Percentiles rank a stretch among this genome's conserved stretches.
Evolutionary conservation across 2,797 vertebrate genomes (phyloP).

Genomic region (Oreochromis mossambicus): DNA sequence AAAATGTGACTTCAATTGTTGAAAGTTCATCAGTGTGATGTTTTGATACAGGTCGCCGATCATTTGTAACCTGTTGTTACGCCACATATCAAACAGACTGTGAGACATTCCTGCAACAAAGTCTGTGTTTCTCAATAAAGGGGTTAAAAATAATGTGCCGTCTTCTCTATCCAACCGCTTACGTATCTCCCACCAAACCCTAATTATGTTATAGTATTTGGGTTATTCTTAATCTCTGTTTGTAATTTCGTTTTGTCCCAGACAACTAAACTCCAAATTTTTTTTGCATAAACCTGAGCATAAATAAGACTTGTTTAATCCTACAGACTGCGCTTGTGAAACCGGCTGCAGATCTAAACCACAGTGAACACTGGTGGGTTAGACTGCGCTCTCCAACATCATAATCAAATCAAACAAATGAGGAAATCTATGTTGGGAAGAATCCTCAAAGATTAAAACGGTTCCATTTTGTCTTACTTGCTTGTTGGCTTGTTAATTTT

Average conservation of each 20-base stretch:
- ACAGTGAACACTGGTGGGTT: neutral
- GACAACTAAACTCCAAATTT: neutral
- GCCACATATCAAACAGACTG: neutral
- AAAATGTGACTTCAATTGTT: neutral
- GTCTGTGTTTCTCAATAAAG: neutral
- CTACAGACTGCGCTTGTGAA: neutral
- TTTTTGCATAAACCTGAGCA: neutral
- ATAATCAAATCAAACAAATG: rapidly evolving
- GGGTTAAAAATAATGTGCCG: neutral
- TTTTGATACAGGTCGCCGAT: rapidly evolving
- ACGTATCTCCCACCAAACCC: neutral
- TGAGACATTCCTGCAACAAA: no score
- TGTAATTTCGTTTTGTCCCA: neutral
- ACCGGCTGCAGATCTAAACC: neutral
- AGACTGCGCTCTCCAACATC: neutral
- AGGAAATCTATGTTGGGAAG: neutral
- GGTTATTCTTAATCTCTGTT: neutral
- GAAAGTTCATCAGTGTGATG: neutral
- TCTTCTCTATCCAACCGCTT: neutral
- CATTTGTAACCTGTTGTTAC: neutral
- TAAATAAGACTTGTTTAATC: neutral
- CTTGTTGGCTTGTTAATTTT: neutral
- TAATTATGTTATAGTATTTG: neutral
- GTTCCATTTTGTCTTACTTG: neutral
- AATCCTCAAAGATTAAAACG: neutral